phyloP scores from a whole-genome alignment of 2,113 vertebrate genomes.

The Chaetura pelagica region DNA sequence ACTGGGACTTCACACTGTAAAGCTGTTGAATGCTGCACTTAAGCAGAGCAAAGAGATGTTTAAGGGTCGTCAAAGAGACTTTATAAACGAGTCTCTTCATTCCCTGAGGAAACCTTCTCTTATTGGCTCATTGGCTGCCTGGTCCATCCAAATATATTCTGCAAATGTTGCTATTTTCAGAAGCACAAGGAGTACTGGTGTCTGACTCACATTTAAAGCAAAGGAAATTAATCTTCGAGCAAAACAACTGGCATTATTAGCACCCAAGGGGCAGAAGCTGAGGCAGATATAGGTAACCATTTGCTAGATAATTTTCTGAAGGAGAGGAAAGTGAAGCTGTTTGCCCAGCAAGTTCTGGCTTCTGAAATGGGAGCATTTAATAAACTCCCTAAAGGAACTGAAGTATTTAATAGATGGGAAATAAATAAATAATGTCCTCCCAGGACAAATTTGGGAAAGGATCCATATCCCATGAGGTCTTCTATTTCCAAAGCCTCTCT shows the following conservation, averaged over 20 bases:
- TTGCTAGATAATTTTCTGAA: conserved; percentile 54
- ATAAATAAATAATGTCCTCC: conserved; percentile 31
- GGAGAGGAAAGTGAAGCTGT: neutral
- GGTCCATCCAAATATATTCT: conserved; percentile 13
- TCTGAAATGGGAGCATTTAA: conserved; percentile 37
- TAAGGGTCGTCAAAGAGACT: conserved; percentile 19
- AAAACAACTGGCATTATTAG: conserved; percentile 44
- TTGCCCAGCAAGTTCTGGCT: conserved; percentile 29
- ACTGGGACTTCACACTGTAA: neutral
- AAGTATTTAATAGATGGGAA: conserved; percentile 36
- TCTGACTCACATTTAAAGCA: conserved; percentile 55
- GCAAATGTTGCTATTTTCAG: conserved; percentile 53
- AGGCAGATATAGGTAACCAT: conserved; percentile 48
- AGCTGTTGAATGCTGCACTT: conserved; percentile 17
- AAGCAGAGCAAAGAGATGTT: conserved; percentile 25
- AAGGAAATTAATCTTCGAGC: conserved; percentile 64
- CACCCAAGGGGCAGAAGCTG: conserved; percentile 34
- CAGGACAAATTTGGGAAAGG: neutral
- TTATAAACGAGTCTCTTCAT: conserved; percentile 2
- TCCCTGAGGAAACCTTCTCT: conserved; percentile 44
- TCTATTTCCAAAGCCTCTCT: neutral
- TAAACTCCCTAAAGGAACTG: conserved; percentile 23
- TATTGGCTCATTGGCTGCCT: neutral
- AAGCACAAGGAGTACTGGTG: conserved; percentile 20
- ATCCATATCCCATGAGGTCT: neutral